Percentiles rank a stretch among this genome's conserved stretches.
Conservation (phyloP, 2,113 vertebrate genomes). For the Aviceda subcristata region DNA sequence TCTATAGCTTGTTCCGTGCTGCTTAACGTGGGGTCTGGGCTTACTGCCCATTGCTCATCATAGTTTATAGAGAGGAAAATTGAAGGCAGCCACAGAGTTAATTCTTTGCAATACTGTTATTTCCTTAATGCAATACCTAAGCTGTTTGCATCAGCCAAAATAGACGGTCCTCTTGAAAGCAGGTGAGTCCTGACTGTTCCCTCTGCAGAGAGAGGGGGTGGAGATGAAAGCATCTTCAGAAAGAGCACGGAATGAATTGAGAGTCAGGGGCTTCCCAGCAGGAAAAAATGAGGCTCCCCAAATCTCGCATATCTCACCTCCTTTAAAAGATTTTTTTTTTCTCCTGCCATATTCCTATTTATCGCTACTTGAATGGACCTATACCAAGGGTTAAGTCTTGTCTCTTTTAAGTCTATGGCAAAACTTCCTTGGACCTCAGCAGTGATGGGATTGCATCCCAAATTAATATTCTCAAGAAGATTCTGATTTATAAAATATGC, state of each 20-base stretch:
- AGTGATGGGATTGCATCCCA: neutral
- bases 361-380: neutral
- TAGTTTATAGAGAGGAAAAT: conserved; percentile 37
- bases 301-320: neutral
- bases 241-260: neutral
- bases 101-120: conserved; percentile 14
- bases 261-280: neutral
- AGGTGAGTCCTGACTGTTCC: neutral
- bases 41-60: conserved; percentile 43
- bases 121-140: neutral
- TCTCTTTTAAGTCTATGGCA: neutral
- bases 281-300: neutral
- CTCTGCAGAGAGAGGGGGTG: fast-evolving
- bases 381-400: neutral
- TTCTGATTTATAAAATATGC: neutral
- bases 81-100: conserved; percentile 27
- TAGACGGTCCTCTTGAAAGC: neutral
- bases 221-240: neutral
- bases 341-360: neutral
- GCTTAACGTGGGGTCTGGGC: conserved; percentile 54
- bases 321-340: neutral
- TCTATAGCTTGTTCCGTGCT: conserved; percentile 50
- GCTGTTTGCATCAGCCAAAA: neutral
- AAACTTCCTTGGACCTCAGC: neutral
- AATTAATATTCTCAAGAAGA: neutral